Percentiles rank a stretch among this genome's conserved stretches.
Conservation (phyloP, 2,888 invertebrate genomes). For the Automeris io region DNA sequence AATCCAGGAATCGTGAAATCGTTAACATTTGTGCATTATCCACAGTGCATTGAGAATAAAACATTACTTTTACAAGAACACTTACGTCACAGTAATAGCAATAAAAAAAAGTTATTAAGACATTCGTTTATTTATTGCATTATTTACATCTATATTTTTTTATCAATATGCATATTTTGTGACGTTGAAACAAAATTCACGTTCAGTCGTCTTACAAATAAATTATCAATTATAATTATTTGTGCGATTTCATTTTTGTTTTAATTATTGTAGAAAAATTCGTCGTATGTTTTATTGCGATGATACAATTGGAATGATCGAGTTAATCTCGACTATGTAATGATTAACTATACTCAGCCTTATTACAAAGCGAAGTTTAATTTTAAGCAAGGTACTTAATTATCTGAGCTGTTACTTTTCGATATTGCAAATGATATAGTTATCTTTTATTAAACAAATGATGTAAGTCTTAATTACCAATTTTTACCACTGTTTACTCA, state of each 20-base stretch:
- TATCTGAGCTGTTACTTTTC: no score
- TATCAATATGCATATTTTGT: constrained; percentile 30
- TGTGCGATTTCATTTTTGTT: constrained; percentile 49
- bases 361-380: constrained; percentile 41
- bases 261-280: constrained; percentile 28
- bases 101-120: no score
- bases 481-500: no score
- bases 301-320: constrained; percentile 59
- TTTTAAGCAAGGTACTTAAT: no score
- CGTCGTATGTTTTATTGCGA: constrained; percentile 17
- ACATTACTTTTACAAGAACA: neutral
- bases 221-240: constrained; percentile 30
- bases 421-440: no score
- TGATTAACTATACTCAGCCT: constrained; percentile 21
- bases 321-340: constrained; percentile 32
- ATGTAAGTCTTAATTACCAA: no score
- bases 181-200: constrained; percentile 59
- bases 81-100: neutral
- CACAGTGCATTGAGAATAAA: constrained; percentile 10
- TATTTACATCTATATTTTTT: neutral
- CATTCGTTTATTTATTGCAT: constrained; percentile 22
- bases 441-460: no score
- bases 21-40: constrained; percentile 20
- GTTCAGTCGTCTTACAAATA: constrained; percentile 45
- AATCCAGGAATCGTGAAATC: no score